Base-by-base conservation (phyloP, 2,888 invertebrate species). In the Tiphia femorata region DNA sequence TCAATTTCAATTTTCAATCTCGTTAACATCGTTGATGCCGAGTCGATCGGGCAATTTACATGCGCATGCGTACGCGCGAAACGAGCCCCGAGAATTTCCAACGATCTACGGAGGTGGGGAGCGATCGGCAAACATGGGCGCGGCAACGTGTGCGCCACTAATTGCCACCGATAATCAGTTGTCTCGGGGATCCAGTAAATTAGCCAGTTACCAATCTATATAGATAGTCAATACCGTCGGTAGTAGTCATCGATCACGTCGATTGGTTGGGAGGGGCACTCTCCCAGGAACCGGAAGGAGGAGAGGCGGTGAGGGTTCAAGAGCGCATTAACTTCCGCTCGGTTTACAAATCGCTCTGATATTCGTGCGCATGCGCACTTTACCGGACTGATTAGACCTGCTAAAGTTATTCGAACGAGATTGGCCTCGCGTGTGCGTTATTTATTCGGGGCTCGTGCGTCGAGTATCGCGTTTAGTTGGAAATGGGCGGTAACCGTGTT, bases 141-240 rank as follows among this genome's bases (percentile, higher is more conserved):
- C 16, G 51, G 43, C 54, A 25, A 52, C 30, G 42, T 20, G 30
- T n/a, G n/a, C 50, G 33, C 64, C 54, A 16, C 64, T 68, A 68
- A 68, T 68, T 62, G 58, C 54, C 35, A 43, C 42, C 43, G 47
- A 38, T 62, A 62, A 69, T 69, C 69, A 58, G 59, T 62, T 52
- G 59, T 61, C 56, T 42, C 51, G 49, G 44, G 53, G 25, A 58
- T 51, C 27, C 49, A 46, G 50, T 51, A 58, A 62, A 65, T 63
- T 65, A 49, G 56, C 52, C 56, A 53, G 55, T 63, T n/a, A n/a
- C n/a, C n/a, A n/a, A n/a, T n/a, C n/a, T n/a, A n/a, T n/a, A n/a
- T n/a, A n/a, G n/a, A n/a, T 53, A 49, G 58, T 57, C 57, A 58
- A 53, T 53, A 56, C 38, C 38, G 49, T 62, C 62, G 56, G 59